Evolutionary conservation across 2,113 vertebrate genomes (phyloP), one percentile per base, ranked within the genome.

Genomic region (Sinocyclocheilus anshuiensis): DNA sequence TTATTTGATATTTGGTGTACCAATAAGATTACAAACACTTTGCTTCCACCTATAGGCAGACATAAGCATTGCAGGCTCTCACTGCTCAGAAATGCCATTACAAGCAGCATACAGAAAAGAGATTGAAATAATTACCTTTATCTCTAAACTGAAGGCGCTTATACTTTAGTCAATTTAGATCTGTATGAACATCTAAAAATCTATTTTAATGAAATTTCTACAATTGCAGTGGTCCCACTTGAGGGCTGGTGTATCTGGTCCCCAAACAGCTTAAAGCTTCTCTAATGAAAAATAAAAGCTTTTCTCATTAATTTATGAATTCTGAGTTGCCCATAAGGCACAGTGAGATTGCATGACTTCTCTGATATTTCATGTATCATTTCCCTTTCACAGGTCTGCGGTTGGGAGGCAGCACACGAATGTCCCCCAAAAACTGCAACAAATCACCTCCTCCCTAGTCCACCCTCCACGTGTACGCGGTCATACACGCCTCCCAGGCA

Each of bases 31-130:
- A 4, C 29, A 59, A 59, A 78, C 48, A 33, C 29, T 78, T 59
- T 36, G 26, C 29, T n/a, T 78, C 77, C 53, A 36, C 53, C 77
- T 78, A 59, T 59, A n/a, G 77, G 77, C 10, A 78, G 77, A 78
- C 53, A n/a, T 12, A 36, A 36, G 77, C 20, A 78, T 78, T 39
- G 26, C 77, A 59, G 20, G 4, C 20, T 42, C 20, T 39, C 16
- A 72, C 36, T 4, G 48, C 75, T 77, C 74, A 53, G 13, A 53
- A 29, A 53, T 29, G 8, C 4, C 13, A 48, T 24, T 75, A 75
- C 6, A 63, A 33, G 1, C 10, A 13, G 4, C 50, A 53, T 15
- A 26, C 45, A 53, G 13, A 29, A 1, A 29, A 10, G 20, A 36
- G 0, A 78, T 55, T 22, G 13, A 22, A 2, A 18, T 9, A 26